A percentile compares a stretch with the other conserved stretches of the same genome.
These are phyloP conservation scores for Cryptus viduatorius DNA, from an alignment of 2,888 invertebrate species.

Conservation along the genomic window DNA sequence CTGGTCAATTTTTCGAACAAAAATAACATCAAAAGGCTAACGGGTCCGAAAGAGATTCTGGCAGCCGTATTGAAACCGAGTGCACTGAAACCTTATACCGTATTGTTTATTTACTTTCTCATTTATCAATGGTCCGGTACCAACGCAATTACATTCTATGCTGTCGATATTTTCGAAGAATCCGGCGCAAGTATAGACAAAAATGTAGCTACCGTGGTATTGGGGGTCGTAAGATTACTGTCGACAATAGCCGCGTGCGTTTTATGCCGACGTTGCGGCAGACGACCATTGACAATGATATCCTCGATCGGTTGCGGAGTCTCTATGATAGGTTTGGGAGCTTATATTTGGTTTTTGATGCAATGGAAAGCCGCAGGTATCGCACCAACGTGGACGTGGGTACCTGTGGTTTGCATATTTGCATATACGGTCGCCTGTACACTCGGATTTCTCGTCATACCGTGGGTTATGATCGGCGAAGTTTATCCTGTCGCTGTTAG, in stretches of 20 bases:
- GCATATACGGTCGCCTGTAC: slow-evolving; percentile 88
- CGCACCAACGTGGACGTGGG: slow-evolving; percentile 86
- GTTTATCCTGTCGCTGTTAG: slow-evolving; percentile 89
- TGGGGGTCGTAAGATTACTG: slow-evolving; percentile 87
- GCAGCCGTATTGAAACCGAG: slow-evolving; percentile 88
- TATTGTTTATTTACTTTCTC: slow-evolving; percentile 88
- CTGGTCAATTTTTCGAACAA: slow-evolving; percentile 88
- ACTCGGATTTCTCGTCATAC: slow-evolving; percentile 89
- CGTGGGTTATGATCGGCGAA: slow-evolving; percentile 92
- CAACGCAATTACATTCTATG: slow-evolving; percentile 90
- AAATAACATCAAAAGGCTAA: slow-evolving; percentile 88
- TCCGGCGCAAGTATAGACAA: slow-evolving; percentile 87
- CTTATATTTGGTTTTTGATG: slow-evolving; percentile 87
- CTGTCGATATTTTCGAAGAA: slow-evolving; percentile 88
- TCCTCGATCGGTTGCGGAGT: slow-evolving; percentile 88
- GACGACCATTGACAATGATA: slow-evolving; percentile 88
- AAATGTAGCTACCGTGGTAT: slow-evolving; percentile 87
- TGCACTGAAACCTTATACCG: slow-evolving; percentile 88
- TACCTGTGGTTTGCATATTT: slow-evolving; percentile 88
- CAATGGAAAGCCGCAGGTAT: slow-evolving; percentile 86
- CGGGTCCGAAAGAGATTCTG: slow-evolving; percentile 86
- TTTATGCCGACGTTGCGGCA: slow-evolving; percentile 87
- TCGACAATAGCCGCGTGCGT: slow-evolving; percentile 89
- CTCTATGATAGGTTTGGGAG: slow-evolving; percentile 88
- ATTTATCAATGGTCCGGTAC: slow-evolving; percentile 91